Conservation (phyloP, 2,113 vertebrate genomes). For the Bagarius yarrelli region DNA sequence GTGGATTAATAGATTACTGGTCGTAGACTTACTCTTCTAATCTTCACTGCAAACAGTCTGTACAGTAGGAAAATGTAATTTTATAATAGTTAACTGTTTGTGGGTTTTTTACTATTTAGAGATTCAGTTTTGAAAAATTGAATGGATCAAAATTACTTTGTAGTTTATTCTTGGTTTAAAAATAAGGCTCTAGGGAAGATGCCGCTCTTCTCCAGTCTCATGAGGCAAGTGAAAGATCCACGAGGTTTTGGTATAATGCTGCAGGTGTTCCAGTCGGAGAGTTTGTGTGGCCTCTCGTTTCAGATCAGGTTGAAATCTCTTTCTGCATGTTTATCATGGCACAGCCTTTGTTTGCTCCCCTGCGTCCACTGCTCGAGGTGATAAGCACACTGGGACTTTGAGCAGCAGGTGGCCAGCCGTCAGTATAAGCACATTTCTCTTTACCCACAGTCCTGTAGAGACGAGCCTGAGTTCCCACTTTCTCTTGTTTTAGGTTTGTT, state of each 20-base stretch:
- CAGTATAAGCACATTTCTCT: conserved; percentile 43
- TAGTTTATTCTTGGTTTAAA: neutral
- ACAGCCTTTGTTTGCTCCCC: conserved; percentile 53
- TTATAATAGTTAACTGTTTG: neutral
- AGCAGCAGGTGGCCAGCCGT: conserved; percentile 70
- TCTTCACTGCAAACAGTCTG: neutral
- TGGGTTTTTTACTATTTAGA: neutral
- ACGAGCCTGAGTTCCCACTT: conserved; percentile 10
- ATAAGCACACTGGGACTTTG: conserved; percentile 73
- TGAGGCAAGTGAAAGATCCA: neutral
- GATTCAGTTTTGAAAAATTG: neutral
- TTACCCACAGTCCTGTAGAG: conserved; percentile 9
- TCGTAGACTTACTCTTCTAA: neutral
- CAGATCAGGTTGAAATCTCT: conserved; percentile 57
- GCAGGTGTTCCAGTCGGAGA: neutral
- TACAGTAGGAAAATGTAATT: neutral
- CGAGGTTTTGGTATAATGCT: conserved; percentile 1
- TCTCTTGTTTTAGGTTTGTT: conserved; percentile 7
- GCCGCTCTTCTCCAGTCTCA: neutral
- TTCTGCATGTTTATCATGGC: conserved; percentile 53
- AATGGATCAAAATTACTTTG: neutral
- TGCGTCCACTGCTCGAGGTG: conserved; percentile 40
- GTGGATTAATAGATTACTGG: neutral
- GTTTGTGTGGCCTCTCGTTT: conserved; percentile 16
- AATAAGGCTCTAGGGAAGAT: neutral